A percentile compares a stretch with the other conserved stretches of the same genome.
These are phyloP conservation scores for Mormyrus proboscirostris DNA, from an alignment of 2,797 vertebrate genomes.

Conservation along the genomic window DNA sequence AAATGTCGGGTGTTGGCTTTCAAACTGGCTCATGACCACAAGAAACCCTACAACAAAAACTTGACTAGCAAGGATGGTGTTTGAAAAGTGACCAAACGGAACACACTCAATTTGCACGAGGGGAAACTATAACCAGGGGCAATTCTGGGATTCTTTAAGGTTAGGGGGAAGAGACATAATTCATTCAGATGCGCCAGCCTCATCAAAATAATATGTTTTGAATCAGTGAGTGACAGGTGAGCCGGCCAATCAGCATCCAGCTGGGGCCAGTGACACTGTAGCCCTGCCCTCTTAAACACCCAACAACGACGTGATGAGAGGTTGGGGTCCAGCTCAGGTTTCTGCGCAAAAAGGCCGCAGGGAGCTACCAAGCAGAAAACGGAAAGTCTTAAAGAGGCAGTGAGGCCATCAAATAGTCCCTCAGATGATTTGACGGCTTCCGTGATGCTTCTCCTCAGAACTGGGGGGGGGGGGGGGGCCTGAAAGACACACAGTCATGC, in stretches of 20 bases:
- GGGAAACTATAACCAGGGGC: neutral
- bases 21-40: neutral
- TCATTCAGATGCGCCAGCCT: neutral
- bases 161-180: neutral
- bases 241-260: neutral
- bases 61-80: no score
- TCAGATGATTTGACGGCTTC: constrained; percentile 4
- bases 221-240: neutral
- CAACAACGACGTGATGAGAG: neutral
- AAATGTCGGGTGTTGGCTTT: neutral
- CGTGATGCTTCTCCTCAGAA: neutral
- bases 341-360: neutral
- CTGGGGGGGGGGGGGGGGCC: no score
- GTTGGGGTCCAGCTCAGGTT: neutral
- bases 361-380: neutral
- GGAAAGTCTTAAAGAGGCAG: neutral
- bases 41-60: neutral
- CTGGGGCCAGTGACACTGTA: neutral
- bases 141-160: neutral
- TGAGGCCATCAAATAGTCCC: neutral
- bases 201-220: neutral
- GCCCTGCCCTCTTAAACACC: neutral
- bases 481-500: constrained; percentile 18
- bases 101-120: neutral
- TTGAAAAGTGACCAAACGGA: neutral